Conservation (phyloP, 2,113 vertebrate species). For the Salvator merianae region DNA sequence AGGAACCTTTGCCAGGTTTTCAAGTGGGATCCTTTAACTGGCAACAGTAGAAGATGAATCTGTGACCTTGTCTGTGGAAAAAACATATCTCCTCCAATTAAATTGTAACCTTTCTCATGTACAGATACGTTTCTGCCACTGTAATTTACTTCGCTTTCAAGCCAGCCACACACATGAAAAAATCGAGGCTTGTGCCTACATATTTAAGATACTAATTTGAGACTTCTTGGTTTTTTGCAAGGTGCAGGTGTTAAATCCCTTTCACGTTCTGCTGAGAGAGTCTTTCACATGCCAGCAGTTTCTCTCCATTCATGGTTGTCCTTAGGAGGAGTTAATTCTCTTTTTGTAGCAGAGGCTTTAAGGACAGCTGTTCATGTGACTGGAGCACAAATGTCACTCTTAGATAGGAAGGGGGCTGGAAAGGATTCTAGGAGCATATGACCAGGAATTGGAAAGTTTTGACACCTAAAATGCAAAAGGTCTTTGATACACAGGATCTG, state of each 20-base stretch:
- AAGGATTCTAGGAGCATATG: not conserved
- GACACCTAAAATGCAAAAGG: not conserved
- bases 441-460: conserved; percentile 9
- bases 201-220: not conserved
- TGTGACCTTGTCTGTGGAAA: not conserved
- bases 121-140: not conserved
- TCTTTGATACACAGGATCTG: not conserved
- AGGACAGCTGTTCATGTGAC: conserved; percentile 35
- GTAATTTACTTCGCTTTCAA: not conserved
- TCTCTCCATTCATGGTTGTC: conserved; percentile 22
- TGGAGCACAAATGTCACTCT: conserved; percentile 1
- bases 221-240: rapidly evolving
- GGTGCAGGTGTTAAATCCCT: rapidly evolving
- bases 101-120: not conserved
- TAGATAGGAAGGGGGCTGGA: not conserved
- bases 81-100: not conserved
- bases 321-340: conserved; percentile 26
- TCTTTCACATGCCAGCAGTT: not conserved
- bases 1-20: not conserved
- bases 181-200: not conserved
- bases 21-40: not conserved
- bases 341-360: conserved; percentile 1
- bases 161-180: not conserved
- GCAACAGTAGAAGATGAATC: not conserved
- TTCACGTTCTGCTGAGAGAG: not conserved